Conservation (phyloP, 2,113 vertebrate genomes). For the Ochotona princeps region DNA sequence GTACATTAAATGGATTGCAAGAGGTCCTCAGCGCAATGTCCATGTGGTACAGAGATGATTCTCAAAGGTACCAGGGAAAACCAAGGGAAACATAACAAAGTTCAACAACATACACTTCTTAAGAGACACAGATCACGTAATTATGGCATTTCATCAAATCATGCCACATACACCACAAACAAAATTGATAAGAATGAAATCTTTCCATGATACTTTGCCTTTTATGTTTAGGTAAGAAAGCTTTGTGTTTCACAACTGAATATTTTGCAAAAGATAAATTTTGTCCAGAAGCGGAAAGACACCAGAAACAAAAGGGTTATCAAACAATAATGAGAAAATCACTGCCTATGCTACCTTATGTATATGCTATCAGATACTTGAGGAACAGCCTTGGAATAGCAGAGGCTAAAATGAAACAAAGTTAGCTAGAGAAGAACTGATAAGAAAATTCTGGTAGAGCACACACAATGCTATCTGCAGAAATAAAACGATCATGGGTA, state of each 20-base stretch:
- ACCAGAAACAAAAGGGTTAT: neutral
- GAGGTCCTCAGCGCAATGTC: neutral
- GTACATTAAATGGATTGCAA: neutral
- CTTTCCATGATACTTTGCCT: rapidly evolving
- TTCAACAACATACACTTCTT: neutral
- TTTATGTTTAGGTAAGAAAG: neutral
- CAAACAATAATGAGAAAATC: neutral
- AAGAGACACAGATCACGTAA: neutral
- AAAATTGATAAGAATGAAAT: neutral
- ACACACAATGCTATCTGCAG: neutral
- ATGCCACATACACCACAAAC: neutral
- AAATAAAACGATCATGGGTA: neutral
- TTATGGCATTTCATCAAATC: neutral
- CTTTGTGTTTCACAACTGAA: neutral
- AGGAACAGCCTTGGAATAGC: rapidly evolving
- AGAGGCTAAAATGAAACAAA: neutral
- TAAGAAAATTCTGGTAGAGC: neutral
- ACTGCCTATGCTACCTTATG: neutral
- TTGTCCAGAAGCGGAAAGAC: neutral
- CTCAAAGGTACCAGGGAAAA: neutral
- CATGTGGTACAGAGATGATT: neutral
- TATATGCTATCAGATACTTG: neutral
- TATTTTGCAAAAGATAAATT: neutral
- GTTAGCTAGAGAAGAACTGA: neutral
- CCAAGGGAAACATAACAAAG: neutral